Conservation (phyloP, 2,797 vertebrate genomes). For the Uromys caudimaculatus region DNA sequence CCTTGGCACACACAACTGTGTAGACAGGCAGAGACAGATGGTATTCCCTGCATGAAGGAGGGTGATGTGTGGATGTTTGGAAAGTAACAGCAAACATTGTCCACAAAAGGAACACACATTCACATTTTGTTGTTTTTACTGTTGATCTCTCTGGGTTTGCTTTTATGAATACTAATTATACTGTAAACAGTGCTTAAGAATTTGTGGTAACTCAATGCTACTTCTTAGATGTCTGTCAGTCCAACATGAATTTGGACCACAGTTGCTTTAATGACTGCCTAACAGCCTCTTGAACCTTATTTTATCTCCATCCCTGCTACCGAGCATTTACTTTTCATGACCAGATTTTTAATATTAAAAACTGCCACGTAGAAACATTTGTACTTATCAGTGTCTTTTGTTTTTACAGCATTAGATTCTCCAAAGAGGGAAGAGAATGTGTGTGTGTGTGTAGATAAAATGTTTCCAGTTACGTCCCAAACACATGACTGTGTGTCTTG, state of each 20-base stretch:
- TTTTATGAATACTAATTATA: not conserved
- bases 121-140: not conserved
- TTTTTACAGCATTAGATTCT: slow-evolving; percentile 21
- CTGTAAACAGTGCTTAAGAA: not conserved
- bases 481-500: not conserved
- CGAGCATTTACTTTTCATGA: not conserved
- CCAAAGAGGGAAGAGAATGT: not conserved
- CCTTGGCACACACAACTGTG: not conserved
- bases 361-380: not conserved
- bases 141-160: not conserved
- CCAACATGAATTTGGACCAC: not conserved
- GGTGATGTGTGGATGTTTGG: not conserved
- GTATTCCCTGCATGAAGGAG: not conserved
- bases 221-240: not conserved
- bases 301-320: not conserved
- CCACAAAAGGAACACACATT: not conserved
- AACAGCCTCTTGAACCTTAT: not conserved
- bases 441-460: not conserved
- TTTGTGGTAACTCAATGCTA: not conserved
- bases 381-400: not conserved
- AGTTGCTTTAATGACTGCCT: not conserved
- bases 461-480: slow-evolving; percentile 30
- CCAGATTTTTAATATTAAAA: slow-evolving; percentile 26
- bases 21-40: not conserved
- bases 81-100: not conserved